Conservation (phyloP, 2,797 vertebrate genomes). For the Rhinatrema bivittatum region DNA sequence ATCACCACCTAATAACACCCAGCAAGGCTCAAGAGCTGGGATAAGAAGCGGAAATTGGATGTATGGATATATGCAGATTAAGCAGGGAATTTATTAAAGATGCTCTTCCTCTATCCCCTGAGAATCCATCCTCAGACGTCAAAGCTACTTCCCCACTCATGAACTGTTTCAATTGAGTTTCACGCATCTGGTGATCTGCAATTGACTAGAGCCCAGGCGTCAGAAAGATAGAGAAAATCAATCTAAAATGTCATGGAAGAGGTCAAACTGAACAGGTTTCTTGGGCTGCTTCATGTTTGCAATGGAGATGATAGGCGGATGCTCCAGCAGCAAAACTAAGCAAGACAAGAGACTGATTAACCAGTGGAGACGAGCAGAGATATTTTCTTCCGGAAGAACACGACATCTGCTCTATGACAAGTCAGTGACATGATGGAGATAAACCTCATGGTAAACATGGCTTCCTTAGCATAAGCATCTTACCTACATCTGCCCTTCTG, state of each 20-base stretch:
- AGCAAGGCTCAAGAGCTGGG: no score
- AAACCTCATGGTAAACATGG: no score
- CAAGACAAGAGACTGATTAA: background rate
- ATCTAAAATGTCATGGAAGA: conserved; percentile 43
- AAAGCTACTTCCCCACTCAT: conserved; percentile 47
- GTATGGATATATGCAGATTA: no score
- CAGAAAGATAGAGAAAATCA: conserved; percentile 43
- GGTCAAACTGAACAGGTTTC: conserved; percentile 33
- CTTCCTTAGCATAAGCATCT: no score
- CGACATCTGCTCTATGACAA: no score
- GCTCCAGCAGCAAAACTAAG: conserved; percentile 18
- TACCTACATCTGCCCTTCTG: no score
- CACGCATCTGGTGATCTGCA: conserved; percentile 21
- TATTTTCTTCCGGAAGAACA: no score
- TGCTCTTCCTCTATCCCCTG: conserved; percentile 12
- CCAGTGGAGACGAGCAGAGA: rapidly evolving
- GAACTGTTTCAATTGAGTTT: conserved; percentile 38
- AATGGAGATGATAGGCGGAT: background rate
- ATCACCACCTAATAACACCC: no score
- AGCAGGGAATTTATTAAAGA: conserved; percentile 45
- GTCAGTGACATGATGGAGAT: no score
- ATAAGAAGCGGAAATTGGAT: no score
- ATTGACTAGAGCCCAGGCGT: conserved; percentile 14
- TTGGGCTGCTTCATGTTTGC: background rate
- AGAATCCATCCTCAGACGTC: conserved; percentile 34